These are phyloP conservation scores for Andrena trimmerana DNA, from an alignment of 2,888 invertebrate genomes.

Conservation along the genomic window DNA sequence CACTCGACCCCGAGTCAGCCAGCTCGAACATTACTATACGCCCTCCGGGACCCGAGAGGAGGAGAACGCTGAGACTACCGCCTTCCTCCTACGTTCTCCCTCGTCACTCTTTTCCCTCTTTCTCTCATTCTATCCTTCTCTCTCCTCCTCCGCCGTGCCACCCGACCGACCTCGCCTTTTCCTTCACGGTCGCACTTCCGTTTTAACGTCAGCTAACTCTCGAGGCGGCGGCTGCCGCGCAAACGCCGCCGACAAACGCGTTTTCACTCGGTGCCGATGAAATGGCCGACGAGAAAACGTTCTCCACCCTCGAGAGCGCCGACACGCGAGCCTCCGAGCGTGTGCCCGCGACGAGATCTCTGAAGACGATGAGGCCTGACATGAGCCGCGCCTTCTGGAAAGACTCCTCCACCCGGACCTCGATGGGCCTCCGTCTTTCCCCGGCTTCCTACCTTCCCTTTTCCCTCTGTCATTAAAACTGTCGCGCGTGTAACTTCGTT, in stretches of 20 bases:
- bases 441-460: neutral
- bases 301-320: slow-evolving; percentile 61
- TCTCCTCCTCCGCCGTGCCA: slow-evolving; percentile 39
- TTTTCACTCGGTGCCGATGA: slow-evolving; percentile 75
- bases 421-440: neutral
- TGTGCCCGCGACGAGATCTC: slow-evolving; percentile 12
- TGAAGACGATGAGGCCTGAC: slow-evolving; percentile 16
- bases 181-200: slow-evolving; percentile 67
- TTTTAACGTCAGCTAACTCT: slow-evolving; percentile 69
- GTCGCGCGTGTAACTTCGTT: slow-evolving; percentile 1
- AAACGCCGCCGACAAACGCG: slow-evolving; percentile 73
- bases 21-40: slow-evolving; percentile 83
- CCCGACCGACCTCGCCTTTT: slow-evolving; percentile 57
- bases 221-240: slow-evolving; percentile 66
- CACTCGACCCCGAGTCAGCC: slow-evolving; percentile 76
- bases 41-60: slow-evolving; percentile 82
- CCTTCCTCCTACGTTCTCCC: slow-evolving; percentile 78
- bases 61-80: slow-evolving; percentile 84
- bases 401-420: slow-evolving; percentile 4
- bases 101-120: slow-evolving; percentile 37
- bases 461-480: neutral
- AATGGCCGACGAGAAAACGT: slow-evolving; percentile 79
- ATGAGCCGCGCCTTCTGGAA: slow-evolving; percentile 4
- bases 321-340: slow-evolving; percentile 13
- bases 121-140: slow-evolving; percentile 56